Conservation (phyloP, 2,797 vertebrate species). For the Diplodus puntazzo region DNA sequence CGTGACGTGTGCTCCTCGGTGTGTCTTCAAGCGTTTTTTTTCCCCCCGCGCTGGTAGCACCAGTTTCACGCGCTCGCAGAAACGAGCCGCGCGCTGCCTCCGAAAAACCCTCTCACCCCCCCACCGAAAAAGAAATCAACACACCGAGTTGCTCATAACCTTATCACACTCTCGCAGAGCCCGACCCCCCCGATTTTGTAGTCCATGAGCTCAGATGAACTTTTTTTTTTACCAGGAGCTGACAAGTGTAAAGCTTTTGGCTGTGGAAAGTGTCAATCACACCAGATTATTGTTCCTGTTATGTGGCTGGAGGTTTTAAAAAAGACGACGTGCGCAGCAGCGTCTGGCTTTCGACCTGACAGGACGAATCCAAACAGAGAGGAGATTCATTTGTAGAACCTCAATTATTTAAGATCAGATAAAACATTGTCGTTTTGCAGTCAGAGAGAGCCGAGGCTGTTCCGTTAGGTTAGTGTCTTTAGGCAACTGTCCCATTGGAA, state of each 20-base stretch:
- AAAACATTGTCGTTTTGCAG: slow-evolving; percentile 20
- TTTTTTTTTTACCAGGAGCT: slow-evolving; percentile 14
- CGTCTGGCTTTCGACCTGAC: slow-evolving; percentile 28
- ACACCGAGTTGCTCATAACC: slow-evolving; percentile 45
- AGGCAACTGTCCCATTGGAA: slow-evolving; percentile 10
- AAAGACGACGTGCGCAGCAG: slow-evolving; percentile 26
- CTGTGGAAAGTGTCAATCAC: slow-evolving; percentile 49
- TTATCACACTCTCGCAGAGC: slow-evolving; percentile 49
- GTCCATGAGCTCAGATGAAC: slow-evolving; percentile 52
- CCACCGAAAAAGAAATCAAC: slow-evolving; percentile 9
- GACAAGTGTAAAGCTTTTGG: slow-evolving; percentile 62
- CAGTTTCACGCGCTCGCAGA: slow-evolving; percentile 12
- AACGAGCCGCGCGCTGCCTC: slow-evolving; percentile 14
- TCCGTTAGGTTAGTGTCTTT: slow-evolving; percentile 19
- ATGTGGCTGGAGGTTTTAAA: slow-evolving; percentile 36
- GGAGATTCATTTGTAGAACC: slow-evolving; percentile 37
- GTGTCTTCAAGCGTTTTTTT: slow-evolving; percentile 13
- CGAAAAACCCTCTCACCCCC: slow-evolving; percentile 7
- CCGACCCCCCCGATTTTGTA: slow-evolving; percentile 16
- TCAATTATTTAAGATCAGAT: slow-evolving; percentile 57
- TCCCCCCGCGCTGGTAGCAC: slow-evolving; percentile 4
- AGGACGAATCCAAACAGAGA: slow-evolving; percentile 34
- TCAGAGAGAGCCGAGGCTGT: background rate
- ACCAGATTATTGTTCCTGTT: slow-evolving; percentile 59
- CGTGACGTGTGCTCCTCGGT: background rate